phyloP scores from a whole-genome alignment of 2,797 vertebrate species.

The Spinibarbus caldwelli region DNA sequence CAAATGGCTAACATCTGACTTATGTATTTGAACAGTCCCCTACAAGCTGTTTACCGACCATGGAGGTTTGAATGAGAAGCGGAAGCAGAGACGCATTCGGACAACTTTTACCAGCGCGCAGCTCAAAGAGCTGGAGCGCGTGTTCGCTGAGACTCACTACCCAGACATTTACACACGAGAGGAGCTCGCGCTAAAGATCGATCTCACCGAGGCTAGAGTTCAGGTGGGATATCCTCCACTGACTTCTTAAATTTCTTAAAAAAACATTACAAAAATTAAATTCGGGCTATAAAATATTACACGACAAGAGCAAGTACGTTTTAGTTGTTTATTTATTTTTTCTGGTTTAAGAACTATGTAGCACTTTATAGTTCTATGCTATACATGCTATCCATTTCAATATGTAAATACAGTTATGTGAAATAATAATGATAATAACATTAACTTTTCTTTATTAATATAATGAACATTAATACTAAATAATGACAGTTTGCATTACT shows the following conservation, averaged over 20 bases:
- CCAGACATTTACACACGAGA: slow-evolving; percentile 98
- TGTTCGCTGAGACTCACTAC: slow-evolving; percentile 97
- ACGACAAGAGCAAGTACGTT: too few species aligned
- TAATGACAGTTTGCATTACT: not conserved
- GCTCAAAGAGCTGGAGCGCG: slow-evolving; percentile 96
- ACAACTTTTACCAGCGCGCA: slow-evolving; percentile 98
- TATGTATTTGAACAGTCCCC: slow-evolving; percentile 81
- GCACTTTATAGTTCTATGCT: not conserved
- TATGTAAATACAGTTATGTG: not conserved
- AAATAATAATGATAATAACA: not conserved
- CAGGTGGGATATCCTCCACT: slow-evolving; percentile 81
- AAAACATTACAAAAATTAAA: not conserved
- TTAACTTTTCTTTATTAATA: not conserved
- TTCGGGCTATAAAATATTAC: too few species aligned
- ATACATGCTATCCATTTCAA: not conserved
- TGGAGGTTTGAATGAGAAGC: slow-evolving; percentile 97
- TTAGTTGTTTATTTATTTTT: too few species aligned
- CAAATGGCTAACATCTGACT: not conserved
- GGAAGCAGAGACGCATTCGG: slow-evolving; percentile 95
- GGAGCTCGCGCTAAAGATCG: slow-evolving; percentile 97
- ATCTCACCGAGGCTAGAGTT: slow-evolving; percentile 95
- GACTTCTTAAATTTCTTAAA: not conserved
- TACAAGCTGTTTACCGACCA: slow-evolving; percentile 99
- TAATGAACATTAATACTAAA: not conserved
- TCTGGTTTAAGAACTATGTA: not conserved